Percentiles rank a stretch among this genome's conserved stretches.
Evolutionary conservation across 2,888 invertebrate species (phyloP).

Genomic region (Hydrotaea diabolus): DNA sequence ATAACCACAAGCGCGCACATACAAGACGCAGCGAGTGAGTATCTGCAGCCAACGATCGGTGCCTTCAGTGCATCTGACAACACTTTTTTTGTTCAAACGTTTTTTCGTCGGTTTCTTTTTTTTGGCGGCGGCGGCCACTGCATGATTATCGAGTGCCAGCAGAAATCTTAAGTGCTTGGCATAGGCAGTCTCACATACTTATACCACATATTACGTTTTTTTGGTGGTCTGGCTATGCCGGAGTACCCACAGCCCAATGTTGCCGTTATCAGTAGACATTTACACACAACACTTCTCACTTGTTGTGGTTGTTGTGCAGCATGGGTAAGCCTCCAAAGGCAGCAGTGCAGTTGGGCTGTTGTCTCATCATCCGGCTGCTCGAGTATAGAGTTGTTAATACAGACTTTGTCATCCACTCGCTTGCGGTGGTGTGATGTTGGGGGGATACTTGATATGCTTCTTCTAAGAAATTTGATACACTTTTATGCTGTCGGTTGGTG

Average conservation of each 20-base stretch:
- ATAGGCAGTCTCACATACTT: background rate
- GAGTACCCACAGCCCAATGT: background rate
- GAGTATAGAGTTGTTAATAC: slow-evolving; percentile 44
- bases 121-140: background rate
- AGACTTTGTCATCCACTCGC: slow-evolving; percentile 1
- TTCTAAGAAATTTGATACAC: slow-evolving; percentile 32
- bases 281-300: slow-evolving; percentile 56
- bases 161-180: slow-evolving; percentile 25
- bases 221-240: slow-evolving; percentile 1
- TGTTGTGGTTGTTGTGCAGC: slow-evolving; percentile 50
- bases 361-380: background rate
- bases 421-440: background rate
- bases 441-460: background rate
- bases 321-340: background rate
- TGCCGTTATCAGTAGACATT: slow-evolving; percentile 8
- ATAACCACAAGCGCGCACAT: slow-evolving; percentile 19
- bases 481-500: slow-evolving; percentile 31
- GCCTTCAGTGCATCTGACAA: slow-evolving; percentile 30
- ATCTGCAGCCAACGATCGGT: slow-evolving; percentile 13
- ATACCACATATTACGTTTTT: background rate
- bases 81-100: background rate
- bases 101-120: background rate
- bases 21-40: background rate
- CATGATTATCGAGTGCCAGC: slow-evolving; percentile 13
- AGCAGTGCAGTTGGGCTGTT: background rate